These are phyloP conservation scores for Chirona hameri DNA, from an alignment of 2,888 invertebrate genomes.

Conservation along the genomic window DNA sequence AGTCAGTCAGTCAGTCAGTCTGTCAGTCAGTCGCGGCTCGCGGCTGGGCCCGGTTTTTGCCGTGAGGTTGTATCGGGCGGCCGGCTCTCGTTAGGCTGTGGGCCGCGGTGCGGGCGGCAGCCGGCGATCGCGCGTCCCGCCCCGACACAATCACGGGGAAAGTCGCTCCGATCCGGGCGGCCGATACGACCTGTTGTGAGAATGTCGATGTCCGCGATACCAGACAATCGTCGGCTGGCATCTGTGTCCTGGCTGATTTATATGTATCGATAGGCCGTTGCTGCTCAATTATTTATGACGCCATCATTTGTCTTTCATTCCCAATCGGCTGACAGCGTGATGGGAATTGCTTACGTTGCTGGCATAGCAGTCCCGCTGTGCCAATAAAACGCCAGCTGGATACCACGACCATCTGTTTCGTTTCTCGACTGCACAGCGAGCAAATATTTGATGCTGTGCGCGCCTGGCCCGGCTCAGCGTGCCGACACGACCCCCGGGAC, in stretches of 20 bases:
- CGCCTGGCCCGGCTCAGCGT: no score
- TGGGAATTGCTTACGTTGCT: constrained; percentile 3
- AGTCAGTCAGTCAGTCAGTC: not conserved
- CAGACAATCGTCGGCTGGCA: not conserved
- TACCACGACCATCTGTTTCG: not conserved
- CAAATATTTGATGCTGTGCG: not conserved
- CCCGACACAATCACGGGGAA: not conserved
- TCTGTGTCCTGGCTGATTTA: not conserved
- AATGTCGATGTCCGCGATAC: not conserved
- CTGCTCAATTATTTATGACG: constrained; percentile 14
- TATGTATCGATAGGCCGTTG: constrained; percentile 1
- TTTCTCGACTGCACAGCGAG: not conserved
- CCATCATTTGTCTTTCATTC: not conserved
- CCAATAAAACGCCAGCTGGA: constrained; percentile 13
- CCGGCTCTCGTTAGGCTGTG: not conserved
- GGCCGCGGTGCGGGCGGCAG: not conserved
- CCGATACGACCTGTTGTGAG: not conserved
- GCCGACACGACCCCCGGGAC: no score
- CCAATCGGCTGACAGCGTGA: not conserved
- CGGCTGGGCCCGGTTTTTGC: not conserved
- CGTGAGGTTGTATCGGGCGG: not conserved
- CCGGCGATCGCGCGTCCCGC: not conserved
- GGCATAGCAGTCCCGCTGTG: not conserved
- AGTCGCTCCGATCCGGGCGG: not conserved
- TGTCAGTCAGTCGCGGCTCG: not conserved